Evolutionary conservation across 2,113 vertebrate species (phyloP).

Genomic region (Eira barbara): DNA sequence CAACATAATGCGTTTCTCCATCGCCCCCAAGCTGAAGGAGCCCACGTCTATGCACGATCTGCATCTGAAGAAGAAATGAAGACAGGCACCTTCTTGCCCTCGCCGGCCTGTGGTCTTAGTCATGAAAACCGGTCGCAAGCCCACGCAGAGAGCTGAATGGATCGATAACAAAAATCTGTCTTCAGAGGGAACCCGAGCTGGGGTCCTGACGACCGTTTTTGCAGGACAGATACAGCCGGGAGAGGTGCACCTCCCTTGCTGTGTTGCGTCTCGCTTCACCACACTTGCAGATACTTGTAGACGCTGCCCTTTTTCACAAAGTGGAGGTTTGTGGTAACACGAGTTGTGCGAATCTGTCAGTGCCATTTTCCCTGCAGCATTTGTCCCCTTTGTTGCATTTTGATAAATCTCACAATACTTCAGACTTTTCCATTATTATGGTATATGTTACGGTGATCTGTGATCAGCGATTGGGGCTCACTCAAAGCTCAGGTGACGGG

Average conservation of each 20-base stretch:
- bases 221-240: neutral
- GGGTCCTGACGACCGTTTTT: neutral
- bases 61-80: neutral
- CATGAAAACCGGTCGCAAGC: neutral
- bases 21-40: neutral
- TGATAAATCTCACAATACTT: neutral
- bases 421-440: neutral
- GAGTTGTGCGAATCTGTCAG: neutral
- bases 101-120: neutral
- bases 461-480: neutral
- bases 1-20: neutral
- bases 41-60: neutral
- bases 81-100: neutral
- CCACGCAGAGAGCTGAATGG: neutral
- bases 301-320: neutral
- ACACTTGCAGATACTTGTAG: neutral
- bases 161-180: neutral
- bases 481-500: neutral
- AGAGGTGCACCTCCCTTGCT: neutral
- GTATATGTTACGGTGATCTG: neutral
- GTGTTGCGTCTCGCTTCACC: fast-evolving
- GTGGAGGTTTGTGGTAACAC: neutral
- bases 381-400: neutral
- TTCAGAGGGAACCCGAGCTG: neutral
- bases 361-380: neutral